Base-by-base conservation (phyloP, 2,113 vertebrate genomes). In the Meles meles region DNA sequence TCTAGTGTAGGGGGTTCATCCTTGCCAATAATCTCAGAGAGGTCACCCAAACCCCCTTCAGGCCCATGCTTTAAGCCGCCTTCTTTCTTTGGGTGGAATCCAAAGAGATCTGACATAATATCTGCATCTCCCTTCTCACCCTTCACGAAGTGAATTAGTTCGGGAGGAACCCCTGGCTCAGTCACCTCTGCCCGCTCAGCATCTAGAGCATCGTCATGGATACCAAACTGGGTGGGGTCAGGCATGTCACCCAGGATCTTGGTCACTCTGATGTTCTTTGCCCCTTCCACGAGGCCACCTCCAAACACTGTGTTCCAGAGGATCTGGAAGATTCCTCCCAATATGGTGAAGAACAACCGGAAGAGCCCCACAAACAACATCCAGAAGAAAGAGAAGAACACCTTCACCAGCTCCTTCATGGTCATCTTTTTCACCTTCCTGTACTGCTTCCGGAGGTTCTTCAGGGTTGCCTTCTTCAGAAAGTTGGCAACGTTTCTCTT, bases 161-260 rank as follows among this genome's bases (percentile, higher is more conserved):
- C 99, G 3, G 98, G 94, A 95, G 99, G 93, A 14, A 99, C 95
- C 0, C 98, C 98, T 0, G 98, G 98, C 74, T 99, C 99, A 0
- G 71, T 94, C 3, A 98, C 97, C 95, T 99, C 99, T 90, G 98
- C 98, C 98, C 99, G 99, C 98, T 99, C 99, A 17, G 98, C 98
- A 97, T 99, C 99, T 37, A 99, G 39, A 37, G 99, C 98, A 69
- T 99, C 99, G 13, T 99, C 99, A 1, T 99, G 99, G 97, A 99
- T 99, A 92, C 99, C 99, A 97, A 99, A 99, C 90, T 99, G 99
- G 34, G 99, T 99, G 72, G 99, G 99, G 98, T 99, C 99, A 3
- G 99, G 99, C 99, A 99, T 99, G 98, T 99, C 99, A 15, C 99
- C 99, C 97, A 99, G 98, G 98, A 99, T 99, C 98, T 99, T 99